Conservation (phyloP, 2,888 invertebrate genomes). For the Loripinus fragilis region DNA sequence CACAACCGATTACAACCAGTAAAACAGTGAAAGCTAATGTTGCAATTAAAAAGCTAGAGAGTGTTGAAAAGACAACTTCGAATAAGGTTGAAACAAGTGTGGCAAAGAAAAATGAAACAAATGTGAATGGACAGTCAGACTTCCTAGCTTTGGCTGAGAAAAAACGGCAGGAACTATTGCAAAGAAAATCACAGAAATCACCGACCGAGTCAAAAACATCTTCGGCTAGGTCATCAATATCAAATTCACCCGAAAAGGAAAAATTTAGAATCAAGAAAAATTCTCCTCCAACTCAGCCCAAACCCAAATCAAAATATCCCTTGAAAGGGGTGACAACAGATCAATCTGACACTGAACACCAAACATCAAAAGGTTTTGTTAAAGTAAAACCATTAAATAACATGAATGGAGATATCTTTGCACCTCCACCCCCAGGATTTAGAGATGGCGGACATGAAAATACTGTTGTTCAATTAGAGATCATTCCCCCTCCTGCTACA, state of each 20-base stretch:
- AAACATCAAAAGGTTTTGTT: slow-evolving; percentile 40
- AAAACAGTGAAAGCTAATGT: slow-evolving; percentile 24
- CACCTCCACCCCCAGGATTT: slow-evolving; percentile 70
- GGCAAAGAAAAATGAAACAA: slow-evolving; percentile 38
- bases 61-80: background rate
- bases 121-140: slow-evolving; percentile 63
- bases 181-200: slow-evolving; percentile 58
- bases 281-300: slow-evolving; percentile 43
- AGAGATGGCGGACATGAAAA: slow-evolving; percentile 59
- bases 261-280: slow-evolving; percentile 31
- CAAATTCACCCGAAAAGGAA: slow-evolving; percentile 51
- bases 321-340: slow-evolving; percentile 67
- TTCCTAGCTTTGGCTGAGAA: slow-evolving; percentile 79
- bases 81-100: slow-evolving; percentile 12
- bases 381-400: slow-evolving; percentile 34
- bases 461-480: slow-evolving; percentile 70
- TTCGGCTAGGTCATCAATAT: slow-evolving; percentile 33
- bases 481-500: slow-evolving; percentile 75
- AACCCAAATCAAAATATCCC: slow-evolving; percentile 49
- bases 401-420: slow-evolving; percentile 48
- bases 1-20: slow-evolving; percentile 24
- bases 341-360: slow-evolving; percentile 60
- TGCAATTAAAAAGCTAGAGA: slow-evolving; percentile 7
- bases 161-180: slow-evolving; percentile 76
- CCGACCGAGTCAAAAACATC: slow-evolving; percentile 49